Base-by-base conservation (phyloP, 2,888 invertebrate species). In the Plagiodera versicolora region DNA sequence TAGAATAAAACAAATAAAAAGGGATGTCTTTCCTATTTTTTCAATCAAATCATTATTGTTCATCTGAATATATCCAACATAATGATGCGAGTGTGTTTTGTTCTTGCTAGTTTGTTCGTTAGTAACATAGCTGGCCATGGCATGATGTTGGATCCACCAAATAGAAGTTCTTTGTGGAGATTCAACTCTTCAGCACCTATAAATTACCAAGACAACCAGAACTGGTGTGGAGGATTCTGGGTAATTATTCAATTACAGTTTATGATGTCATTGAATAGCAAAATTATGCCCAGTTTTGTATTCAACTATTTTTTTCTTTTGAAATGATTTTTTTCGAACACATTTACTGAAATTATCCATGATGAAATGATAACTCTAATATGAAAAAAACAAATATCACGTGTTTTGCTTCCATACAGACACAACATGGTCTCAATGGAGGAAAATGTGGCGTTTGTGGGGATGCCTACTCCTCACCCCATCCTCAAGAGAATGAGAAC, bases 171-270 rank as follows among this genome's bases (percentile, higher is more conserved):
- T 35, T 76, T 83, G 19, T 85, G 84, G 83, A 78, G 84, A 59
- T 75, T 75, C 48, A 80, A 81, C 17, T 78, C 76, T 56, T 63
- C 70, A 4, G 80, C 79, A 8, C 82, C 83, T 1, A 65, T 67
- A 3, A 83, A 85, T 74, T 84, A 81, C 68, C 73, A 82, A 48
- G 85, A 85, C 66, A 82, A 83, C 61, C 75, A 79, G 57, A 74
- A 82, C 19, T 84, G 76, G 68, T 87, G 87, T 70, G 87, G 87
- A 2, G 85, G 86, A 35, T 47, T 30, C n/a, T 35, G 14, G 11
- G 60, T 60, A 49, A 56, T 54, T 60, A 32, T 10, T 47, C 11
- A 16, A 24, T 17, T n/a, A n/a, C 24, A 48, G 0, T 19, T 48
- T 24, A n/a, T n/a, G n/a, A n/a, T n/a, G n/a, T 48, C 24, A n/a